Evolutionary conservation across 1,140 invertebrate genomes (phyloP), one percentile per base, ranked within the genome.

Genomic region (Drosophila lacteicornis): DNA sequence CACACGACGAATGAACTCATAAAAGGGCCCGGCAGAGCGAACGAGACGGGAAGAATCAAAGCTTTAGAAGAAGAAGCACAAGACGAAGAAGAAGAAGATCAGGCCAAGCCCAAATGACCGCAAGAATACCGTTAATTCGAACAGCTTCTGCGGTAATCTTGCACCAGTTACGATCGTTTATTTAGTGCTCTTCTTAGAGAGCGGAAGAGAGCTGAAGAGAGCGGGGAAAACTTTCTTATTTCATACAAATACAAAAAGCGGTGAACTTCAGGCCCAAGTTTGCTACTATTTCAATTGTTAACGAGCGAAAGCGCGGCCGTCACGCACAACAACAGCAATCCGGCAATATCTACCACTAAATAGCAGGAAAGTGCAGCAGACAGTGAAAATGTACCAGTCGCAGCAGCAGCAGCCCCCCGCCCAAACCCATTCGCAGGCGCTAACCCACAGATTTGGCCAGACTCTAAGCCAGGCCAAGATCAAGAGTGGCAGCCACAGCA

Each of bases 281-380:
- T 85, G 79, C 76, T 87, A 79, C 84, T 85, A 81, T 91, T 91
- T 91, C 91, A 91, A 91, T 91, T 91, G 84, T 90, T 91, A 91
- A 91, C 85, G 86, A 87, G 91, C 91, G 91, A 92, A 92, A 92
- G 91, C 91, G 91, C 84, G 77, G 91, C 79, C 82, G 87, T 77
- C 76, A 87, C 86, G 81, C 79, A 79, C 61, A 74, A 51, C 73
- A 84, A 66, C 57, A 68, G 30, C 49, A 74, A 43, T 30, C 0
- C 27, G 6, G 27, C 27, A 7, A 30, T 30, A 58, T 25, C 22
- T 40, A 30, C 42, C 17, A 17, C 30, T 40, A 51, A 59, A 49
- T 36, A 53, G 55, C 68, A 75, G 75, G 75, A 84, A 84, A 84
- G 82, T 86, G 81, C 75, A 84, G 76, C 59, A 77, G 55, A 46